phyloP scores from a whole-genome alignment of 92 coral and sea anemone species.

The Parazoanthus swiftii region DNA sequence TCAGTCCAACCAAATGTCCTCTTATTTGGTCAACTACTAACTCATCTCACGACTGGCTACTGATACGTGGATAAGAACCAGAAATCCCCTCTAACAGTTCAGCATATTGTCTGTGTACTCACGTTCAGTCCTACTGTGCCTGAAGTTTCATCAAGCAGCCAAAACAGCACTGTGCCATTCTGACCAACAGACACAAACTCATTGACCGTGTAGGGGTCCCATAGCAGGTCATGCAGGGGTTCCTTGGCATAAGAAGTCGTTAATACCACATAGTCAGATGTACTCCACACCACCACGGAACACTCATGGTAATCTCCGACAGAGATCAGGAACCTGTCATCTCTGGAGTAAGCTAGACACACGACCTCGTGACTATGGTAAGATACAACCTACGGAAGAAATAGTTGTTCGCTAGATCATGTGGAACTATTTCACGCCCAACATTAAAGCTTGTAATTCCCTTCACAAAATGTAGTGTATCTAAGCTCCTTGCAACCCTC shows the following conservation, averaged over 20 bases:
- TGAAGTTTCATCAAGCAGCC: slow-evolving; percentile 95
- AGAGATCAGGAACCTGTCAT: slow-evolving; percentile 94
- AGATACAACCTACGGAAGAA: slow-evolving; percentile 67
- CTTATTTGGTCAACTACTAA: neutral
- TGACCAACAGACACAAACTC: slow-evolving; percentile 94
- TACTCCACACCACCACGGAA: slow-evolving; percentile 95
- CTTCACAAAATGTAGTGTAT: no score
- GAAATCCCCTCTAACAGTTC: neutral
- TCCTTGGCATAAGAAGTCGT: slow-evolving; percentile 85
- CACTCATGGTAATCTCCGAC: slow-evolving; percentile 97
- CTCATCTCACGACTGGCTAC: neutral
- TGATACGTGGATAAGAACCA: neutral
- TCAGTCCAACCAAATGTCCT: neutral
- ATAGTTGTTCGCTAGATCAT: neutral
- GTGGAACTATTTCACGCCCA: no score
- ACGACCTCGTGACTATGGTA: slow-evolving; percentile 88
- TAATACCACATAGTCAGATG: slow-evolving; percentile 68
- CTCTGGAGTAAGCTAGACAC: slow-evolving; percentile 86
- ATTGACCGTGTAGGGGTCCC: slow-evolving; percentile 96
- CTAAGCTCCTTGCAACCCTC: no score
- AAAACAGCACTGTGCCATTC: slow-evolving; percentile 85
- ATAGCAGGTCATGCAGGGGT: slow-evolving; percentile 84
- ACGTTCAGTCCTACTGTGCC: slow-evolving; percentile 79
- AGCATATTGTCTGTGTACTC: slow-evolving; percentile 27
- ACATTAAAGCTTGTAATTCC: no score